Evolutionary conservation across 2,888 invertebrate genomes (phyloP).

Genomic region (Ectropis crepuscularia): DNA sequence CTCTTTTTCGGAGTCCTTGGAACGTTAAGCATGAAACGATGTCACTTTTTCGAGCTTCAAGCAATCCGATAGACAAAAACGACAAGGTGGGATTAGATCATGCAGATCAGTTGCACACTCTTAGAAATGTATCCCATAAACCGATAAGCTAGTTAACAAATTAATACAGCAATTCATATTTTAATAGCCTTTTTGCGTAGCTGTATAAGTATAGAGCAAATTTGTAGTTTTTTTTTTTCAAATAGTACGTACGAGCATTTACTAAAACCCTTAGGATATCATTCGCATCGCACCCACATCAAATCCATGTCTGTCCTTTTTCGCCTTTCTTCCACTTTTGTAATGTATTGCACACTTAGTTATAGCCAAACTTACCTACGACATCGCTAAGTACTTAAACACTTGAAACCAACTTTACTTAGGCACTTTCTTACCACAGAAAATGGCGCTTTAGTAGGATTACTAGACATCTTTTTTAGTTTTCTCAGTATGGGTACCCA

Average conservation of each 20-base stretch:
- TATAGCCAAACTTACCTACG: slow-evolving; percentile 22
- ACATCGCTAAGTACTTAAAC: slow-evolving; percentile 33
- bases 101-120: too few species aligned
- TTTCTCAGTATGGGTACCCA: not conserved
- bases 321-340: slow-evolving; percentile 5
- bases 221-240: too few species aligned
- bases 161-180: too few species aligned
- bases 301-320: slow-evolving; percentile 5
- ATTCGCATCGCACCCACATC: slow-evolving; percentile 9
- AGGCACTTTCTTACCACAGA: slow-evolving; percentile 17
- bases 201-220: too few species aligned
- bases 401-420: slow-evolving; percentile 30
- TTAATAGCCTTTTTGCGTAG: too few species aligned
- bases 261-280: not conserved
- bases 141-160: too few species aligned
- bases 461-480: not conserved
- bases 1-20: too few species aligned
- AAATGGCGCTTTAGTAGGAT: not conserved
- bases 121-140: too few species aligned
- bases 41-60: too few species aligned
- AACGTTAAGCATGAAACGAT: too few species aligned
- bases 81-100: too few species aligned
- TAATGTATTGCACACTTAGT: slow-evolving; percentile 23
- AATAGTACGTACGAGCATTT: not conserved
- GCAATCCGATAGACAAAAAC: too few species aligned